These are phyloP conservation scores for Lerista edwardsae DNA, from an alignment of 2,797 vertebrate species.

Conservation along the genomic window DNA sequence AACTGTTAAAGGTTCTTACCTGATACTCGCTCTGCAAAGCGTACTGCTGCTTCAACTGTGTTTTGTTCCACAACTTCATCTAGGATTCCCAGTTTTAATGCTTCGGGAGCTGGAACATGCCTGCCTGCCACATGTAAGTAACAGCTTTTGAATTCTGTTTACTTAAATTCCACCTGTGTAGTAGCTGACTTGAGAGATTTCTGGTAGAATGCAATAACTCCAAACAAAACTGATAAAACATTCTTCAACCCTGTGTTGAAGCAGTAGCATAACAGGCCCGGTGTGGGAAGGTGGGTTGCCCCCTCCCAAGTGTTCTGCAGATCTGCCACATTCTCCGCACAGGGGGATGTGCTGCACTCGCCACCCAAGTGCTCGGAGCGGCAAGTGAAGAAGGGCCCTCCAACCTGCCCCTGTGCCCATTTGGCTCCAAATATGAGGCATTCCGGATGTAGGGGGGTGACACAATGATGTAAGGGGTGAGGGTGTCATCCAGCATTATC, in stretches of 20 bases:
- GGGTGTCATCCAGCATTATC: too few species aligned
- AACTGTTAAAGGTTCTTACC: conserved; percentile 77
- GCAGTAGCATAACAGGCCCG: background rate
- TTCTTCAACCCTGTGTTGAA: background rate
- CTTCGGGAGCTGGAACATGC: conserved; percentile 83
- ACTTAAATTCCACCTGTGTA: conserved; percentile 13
- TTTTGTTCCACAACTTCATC: conserved; percentile 85
- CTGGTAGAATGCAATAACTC: background rate
- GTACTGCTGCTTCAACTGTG: conserved; percentile 81
- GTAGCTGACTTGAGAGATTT: conserved; percentile 8
- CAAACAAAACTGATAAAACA: background rate
- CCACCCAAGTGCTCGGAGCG: too few species aligned
- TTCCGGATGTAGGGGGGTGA: too few species aligned
- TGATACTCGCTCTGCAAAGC: conserved; percentile 81
- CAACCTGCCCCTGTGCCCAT: too few species aligned
- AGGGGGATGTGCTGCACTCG: too few species aligned
- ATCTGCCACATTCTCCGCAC: too few species aligned
- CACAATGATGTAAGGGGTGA: too few species aligned
- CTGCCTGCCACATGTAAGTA: conserved; percentile 81
- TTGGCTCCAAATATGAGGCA: too few species aligned
- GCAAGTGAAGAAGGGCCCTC: too few species aligned
- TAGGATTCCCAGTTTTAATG: conserved; percentile 87
- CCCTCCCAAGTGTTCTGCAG: too few species aligned
- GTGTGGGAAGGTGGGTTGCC: too few species aligned
- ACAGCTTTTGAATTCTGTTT: conserved; percentile 21